Conservation (phyloP, 2,113 vertebrate species). For the Telmatochromis bifrenatus region DNA sequence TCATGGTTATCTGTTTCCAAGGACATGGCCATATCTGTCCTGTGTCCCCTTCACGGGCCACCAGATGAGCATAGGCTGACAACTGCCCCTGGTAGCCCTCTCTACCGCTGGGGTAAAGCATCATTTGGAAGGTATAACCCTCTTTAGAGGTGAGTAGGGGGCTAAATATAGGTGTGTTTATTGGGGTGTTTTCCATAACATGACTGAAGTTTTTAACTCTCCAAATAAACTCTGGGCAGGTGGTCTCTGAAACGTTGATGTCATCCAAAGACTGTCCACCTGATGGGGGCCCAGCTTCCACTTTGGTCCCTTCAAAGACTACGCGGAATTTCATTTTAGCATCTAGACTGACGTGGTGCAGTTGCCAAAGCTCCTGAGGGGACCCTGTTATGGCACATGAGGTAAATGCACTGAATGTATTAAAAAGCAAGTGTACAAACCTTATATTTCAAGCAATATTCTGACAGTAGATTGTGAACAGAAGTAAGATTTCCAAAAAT, state of each 20-base stretch:
- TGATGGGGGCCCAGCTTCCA: neutral
- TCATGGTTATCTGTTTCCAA: constrained; percentile 85
- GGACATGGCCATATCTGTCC: constrained; percentile 81
- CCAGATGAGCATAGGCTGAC: constrained; percentile 74
- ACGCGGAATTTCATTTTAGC: constrained; percentile 79
- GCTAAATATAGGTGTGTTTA: constrained; percentile 63
- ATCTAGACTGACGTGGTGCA: constrained; percentile 78
- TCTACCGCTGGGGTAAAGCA: constrained; percentile 61
- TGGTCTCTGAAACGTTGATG: constrained; percentile 88
- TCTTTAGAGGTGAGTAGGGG: constrained; percentile 79
- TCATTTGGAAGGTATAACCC: constrained; percentile 86
- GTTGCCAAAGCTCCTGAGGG: constrained; percentile 76
- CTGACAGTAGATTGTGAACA: neutral
- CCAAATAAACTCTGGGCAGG: constrained; percentile 85
- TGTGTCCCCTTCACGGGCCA: constrained; percentile 76
- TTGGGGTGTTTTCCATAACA: constrained; percentile 60
- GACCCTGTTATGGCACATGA: constrained; percentile 32
- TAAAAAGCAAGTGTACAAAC: neutral
- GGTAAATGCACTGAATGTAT: neutral
- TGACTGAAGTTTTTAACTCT: constrained; percentile 78
- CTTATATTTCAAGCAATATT: neutral
- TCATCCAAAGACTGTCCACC: constrained; percentile 90
- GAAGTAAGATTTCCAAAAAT: neutral
- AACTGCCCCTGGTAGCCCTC: constrained; percentile 22
- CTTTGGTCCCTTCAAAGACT: constrained; percentile 78